These are phyloP conservation scores for Enchytraeus crypticus DNA, from an alignment of 2,888 invertebrate species.

Conservation along the genomic window DNA sequence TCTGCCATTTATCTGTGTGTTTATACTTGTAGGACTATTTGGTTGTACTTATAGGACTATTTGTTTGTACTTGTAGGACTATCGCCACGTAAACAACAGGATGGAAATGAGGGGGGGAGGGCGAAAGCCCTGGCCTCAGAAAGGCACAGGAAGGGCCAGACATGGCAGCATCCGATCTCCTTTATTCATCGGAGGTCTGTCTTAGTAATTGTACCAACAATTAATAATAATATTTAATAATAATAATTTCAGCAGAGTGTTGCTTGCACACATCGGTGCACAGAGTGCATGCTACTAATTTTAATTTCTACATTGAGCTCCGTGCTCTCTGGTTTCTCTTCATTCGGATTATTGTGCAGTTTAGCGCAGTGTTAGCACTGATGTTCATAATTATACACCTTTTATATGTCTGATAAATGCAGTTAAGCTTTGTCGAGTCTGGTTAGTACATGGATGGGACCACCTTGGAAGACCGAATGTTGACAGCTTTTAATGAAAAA, in stretches of 20 bases:
- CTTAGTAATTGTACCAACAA: background rate
- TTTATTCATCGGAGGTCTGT: slow-evolving; percentile 55
- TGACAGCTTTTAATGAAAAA: no score
- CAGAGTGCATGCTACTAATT: no score
- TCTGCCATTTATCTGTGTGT: background rate
- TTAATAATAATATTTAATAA: background rate
- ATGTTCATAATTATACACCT: no score
- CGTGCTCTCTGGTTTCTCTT: no score
- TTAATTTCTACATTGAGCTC: no score
- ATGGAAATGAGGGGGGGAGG: slow-evolving; percentile 83
- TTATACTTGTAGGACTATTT: background rate
- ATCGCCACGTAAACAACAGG: slow-evolving; percentile 66
- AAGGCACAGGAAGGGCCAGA: slow-evolving; percentile 78
- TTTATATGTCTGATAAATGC: no score
- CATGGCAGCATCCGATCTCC: slow-evolving; percentile 89
- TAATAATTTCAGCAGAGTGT: background rate
- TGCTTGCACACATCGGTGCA: background rate
- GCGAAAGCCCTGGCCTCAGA: slow-evolving; percentile 92
- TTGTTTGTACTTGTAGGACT: slow-evolving; percentile 52
- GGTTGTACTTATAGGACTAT: background rate
- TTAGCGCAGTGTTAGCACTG: no score
- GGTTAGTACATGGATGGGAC: no score
- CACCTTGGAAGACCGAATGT: no score
- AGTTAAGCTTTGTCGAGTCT: no score
- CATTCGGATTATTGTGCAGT: no score